These are phyloP conservation scores for Berghia stephanieae DNA, from an alignment of 1,140 invertebrate species.

Conservation along the genomic window DNA sequence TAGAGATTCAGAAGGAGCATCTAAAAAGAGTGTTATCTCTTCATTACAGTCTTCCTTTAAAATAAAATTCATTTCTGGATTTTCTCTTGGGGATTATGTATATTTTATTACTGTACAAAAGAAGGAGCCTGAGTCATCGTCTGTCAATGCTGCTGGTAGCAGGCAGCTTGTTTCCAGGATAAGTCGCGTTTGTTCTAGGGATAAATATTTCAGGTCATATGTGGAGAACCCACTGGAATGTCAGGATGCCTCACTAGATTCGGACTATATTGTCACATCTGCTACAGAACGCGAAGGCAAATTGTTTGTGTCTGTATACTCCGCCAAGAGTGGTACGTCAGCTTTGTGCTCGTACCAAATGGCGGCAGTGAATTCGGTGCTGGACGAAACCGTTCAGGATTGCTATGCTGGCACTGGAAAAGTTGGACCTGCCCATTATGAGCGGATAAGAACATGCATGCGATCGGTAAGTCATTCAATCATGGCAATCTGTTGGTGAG, in stretches of 20 bases:
- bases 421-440: constrained; percentile 56
- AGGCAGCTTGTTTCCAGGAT: constrained; percentile 85
- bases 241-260: constrained; percentile 77
- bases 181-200: constrained; percentile 94
- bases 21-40: constrained; percentile 39
- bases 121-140: constrained; percentile 68
- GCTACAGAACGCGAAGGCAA: too few relatives aligned
- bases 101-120: constrained; percentile 96
- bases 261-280: too few relatives aligned
- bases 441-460: constrained; percentile 39
- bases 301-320: too few relatives aligned
- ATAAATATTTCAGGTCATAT: constrained; percentile 96
- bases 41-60: constrained; percentile 38
- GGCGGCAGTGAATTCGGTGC: constrained; percentile 89
- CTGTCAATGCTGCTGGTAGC: too few relatives aligned
- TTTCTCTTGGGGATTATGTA: constrained; percentile 93
- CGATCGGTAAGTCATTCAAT: constrained; percentile 48
- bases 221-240: constrained; percentile 97
- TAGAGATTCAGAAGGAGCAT: constrained; percentile 71
- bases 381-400: constrained; percentile 96
- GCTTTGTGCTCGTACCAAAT: constrained; percentile 95
- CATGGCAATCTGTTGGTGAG: too few relatives aligned
- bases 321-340: constrained; percentile 69
- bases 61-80: constrained; percentile 95
- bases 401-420: constrained; percentile 78